Base-by-base conservation (phyloP, 2,797 vertebrate genomes). In the Ceyx erithaca region DNA sequence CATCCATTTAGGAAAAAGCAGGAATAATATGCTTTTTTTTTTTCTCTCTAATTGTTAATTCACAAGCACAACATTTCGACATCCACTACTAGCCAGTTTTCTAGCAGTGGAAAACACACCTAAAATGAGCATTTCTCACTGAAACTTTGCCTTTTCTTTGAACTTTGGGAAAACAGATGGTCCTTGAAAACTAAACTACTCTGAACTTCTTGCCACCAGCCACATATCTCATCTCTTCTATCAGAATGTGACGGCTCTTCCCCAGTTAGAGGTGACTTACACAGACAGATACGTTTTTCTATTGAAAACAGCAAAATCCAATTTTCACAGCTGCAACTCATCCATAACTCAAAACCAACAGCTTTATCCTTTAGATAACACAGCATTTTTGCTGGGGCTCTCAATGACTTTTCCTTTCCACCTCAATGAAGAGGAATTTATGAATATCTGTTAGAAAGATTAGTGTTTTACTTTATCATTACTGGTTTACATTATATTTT, bases 231-330 rank as follows among this genome's bases (percentile, higher is more conserved):
- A 81, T 52, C 35, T 79, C 8, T 73, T 80, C 71, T 75, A 84
- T 81, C 67, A 80, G 46, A 43, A 88, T 19, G 66, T 62, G 54
- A 80, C 31, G 66, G 78, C n/a, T 78, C 58, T 69, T 64, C 35
- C 35, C 25, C 85, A 68, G 46, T 79, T 82, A 88, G 87, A 94
- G 85, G 73, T 82, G 84, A 88, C 86, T 94, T 92, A 73, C 1
- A 86, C 9, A 80, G 62, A 61, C 25, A 83, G 41, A 69, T 16
- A 62, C 0, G 2, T 48, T 87, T 61, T 89, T 66, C 46, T 78
- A 41, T 1, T 33, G 72, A 85, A 84, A 92, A 89, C 15, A 66
- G 82, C 25, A 91, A 85, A 91, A 75, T 70, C 7, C 55, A 81
- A 81, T 91, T 96, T 87, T 73, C 76, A 81, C 78, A 88, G 68